A percentile compares a stretch with the other conserved stretches of the same genome.
Evolutionary conservation across 2,888 invertebrate species (phyloP).

Genomic region (Camptogramma bilineatum): DNA sequence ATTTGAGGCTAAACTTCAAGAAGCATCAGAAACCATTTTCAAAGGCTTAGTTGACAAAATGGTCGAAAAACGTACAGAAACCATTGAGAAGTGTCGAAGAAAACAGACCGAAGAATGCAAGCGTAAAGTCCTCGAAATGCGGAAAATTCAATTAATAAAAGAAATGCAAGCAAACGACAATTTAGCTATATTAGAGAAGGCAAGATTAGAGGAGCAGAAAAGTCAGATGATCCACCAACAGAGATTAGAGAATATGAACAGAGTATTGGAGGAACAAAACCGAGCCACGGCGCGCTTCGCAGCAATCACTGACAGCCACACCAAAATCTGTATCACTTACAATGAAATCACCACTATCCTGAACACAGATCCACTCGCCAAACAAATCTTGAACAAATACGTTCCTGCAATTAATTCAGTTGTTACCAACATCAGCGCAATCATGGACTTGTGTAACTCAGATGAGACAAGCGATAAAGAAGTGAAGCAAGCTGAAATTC

Average conservation of each 20-base stretch:
- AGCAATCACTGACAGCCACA: constrained; percentile 84
- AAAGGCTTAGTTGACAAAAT: constrained; percentile 70
- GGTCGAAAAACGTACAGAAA: constrained; percentile 66
- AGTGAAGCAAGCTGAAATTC: constrained; percentile 82
- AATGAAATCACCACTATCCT: constrained; percentile 82
- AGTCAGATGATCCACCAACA: constrained; percentile 73
- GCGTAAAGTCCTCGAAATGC: constrained; percentile 72
- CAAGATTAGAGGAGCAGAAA: constrained; percentile 81
- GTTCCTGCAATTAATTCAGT: constrained; percentile 69
- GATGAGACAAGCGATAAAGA: constrained; percentile 79
- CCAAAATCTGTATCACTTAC: constrained; percentile 83
- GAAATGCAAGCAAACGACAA: constrained; percentile 82
- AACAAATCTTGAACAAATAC: constrained; percentile 74
- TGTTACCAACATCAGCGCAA: constrained; percentile 71
- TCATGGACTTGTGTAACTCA: constrained; percentile 76
- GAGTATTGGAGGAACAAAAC: constrained; percentile 80
- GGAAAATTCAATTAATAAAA: constrained; percentile 73
- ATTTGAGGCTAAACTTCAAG: constrained; percentile 64
- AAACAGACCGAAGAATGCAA: constrained; percentile 71
- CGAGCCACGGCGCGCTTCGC: constrained; percentile 78
- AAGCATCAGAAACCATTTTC: constrained; percentile 63
- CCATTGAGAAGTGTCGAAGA: constrained; percentile 62
- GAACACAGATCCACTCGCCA: constrained; percentile 71
- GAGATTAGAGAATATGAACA: constrained; percentile 79
- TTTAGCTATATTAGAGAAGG: constrained; percentile 68